Evolutionary conservation across 2,888 invertebrate genomes (phyloP), one percentile per base, ranked within the genome.

Genomic region (Venusia cambrica): DNA sequence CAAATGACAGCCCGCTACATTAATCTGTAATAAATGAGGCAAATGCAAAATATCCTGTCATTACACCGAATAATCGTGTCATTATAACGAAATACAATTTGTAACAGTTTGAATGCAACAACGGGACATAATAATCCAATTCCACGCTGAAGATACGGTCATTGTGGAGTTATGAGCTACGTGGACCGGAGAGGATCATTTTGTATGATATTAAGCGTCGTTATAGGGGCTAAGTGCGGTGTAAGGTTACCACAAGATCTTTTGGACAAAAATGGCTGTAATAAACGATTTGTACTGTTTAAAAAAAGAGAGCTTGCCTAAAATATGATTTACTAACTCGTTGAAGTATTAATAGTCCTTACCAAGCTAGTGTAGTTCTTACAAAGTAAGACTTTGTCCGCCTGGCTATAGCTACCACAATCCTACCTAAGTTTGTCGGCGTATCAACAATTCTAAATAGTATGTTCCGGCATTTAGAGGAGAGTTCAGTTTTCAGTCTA

Each of bases 91-190:
- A 48, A 54, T 37, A 52, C 37, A 49, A 38, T 46, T 46, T 30
- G 48, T 55, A 51, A 44, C 43, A 44, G 48, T 53, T 48, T 28
- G 34, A 43, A 40, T 49, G 50, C 47, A 43, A 41, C 47, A 50
- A 51, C 49, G 45, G 51, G 43, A 51, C 43, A 45, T 55, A 50
- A 56, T 39, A 52, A 54, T 48, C 45, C 52, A 45, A 52, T 53
- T 42, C 14, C 30, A 28, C 40, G 45, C 31, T 30, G 19, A 25
- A 24, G 22, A 34, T 40, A 18, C 16, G 18, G 11, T 25, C 20
- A 12, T 21, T 35, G 28, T 15, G 15, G 31, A 24, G 26, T 45
- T 30, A 30, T 26, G 18, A 18, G 19, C 7, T 22, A 35, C 22
- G 4, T 20, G 37, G 18, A 14, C 31, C 4, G 8, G 14, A 11